Conservation (phyloP, 92 coral and sea anemone genomes). For the Metridium senile region DNA sequence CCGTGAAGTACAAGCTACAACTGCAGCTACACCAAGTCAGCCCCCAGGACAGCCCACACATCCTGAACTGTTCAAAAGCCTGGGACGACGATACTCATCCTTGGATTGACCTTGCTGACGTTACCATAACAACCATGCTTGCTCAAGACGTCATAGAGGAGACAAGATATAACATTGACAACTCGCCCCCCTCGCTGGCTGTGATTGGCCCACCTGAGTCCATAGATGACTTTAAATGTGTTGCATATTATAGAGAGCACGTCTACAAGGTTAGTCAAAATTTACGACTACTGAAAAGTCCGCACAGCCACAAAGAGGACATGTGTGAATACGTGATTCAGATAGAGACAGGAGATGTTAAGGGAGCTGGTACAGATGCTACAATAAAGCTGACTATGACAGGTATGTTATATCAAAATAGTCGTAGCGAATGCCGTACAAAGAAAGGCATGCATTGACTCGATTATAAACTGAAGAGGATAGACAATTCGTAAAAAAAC, state of each 20-base stretch:
- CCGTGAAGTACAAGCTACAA: conserved; percentile 75
- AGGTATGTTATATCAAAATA: conserved; percentile 48
- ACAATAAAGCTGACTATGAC: conserved; percentile 52
- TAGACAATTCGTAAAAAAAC: too few relatives aligned
- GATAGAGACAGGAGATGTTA: conserved; percentile 58
- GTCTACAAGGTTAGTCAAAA: conserved; percentile 58
- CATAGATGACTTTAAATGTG: conserved; percentile 70
- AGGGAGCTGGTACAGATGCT: conserved; percentile 57
- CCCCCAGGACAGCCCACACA: conserved; percentile 64
- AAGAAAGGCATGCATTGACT: too few relatives aligned
- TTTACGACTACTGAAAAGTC: conserved; percentile 28
- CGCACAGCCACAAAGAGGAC: conserved; percentile 28
- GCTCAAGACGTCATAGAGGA: conserved; percentile 71
- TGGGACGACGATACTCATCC: conserved; percentile 93
- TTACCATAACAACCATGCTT: conserved; percentile 69
- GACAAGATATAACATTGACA: conserved; percentile 51
- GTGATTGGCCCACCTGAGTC: conserved; percentile 71
- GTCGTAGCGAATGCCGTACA: too few relatives aligned
- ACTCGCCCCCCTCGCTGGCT: conserved; percentile 46
- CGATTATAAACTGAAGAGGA: too few relatives aligned
- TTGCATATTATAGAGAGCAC: conserved; percentile 55
- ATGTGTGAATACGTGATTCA: conserved; percentile 41
- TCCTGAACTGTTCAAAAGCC: conserved; percentile 58
- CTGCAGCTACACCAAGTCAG: conserved; percentile 68
- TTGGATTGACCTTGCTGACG: conserved; percentile 92